Percentiles rank a stretch among this genome's conserved stretches.
Evolutionary conservation across 2,888 invertebrate species (phyloP).

Genomic region (Caenorhabditis afra): DNA sequence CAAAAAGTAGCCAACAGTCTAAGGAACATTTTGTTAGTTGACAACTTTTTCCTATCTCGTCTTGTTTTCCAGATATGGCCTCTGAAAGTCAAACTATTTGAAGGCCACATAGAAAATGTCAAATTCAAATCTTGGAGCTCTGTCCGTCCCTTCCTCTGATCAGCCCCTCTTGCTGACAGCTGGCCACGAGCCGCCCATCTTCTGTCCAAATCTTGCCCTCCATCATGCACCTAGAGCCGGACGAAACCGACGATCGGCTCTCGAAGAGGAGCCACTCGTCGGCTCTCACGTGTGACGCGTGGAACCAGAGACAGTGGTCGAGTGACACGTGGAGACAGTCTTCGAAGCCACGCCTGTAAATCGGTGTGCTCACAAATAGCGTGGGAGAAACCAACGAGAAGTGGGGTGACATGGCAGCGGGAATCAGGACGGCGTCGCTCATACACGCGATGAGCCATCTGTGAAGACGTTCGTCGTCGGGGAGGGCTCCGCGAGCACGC

Average conservation of each 20-base stretch:
- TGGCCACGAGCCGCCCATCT: constrained; percentile 73
- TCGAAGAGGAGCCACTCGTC: constrained; percentile 79
- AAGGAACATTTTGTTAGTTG: too few species aligned
- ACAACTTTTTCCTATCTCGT: too few species aligned
- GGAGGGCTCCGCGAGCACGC: constrained; percentile 47
- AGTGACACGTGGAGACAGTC: constrained; percentile 73
- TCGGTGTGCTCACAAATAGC: too few species aligned
- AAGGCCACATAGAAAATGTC: too few species aligned
- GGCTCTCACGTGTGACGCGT: constrained; percentile 65
- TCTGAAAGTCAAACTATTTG: too few species aligned
- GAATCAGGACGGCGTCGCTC: constrained; percentile 63
- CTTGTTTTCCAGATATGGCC: too few species aligned
- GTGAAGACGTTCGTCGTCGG: constrained; percentile 57
- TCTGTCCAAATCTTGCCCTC: constrained; percentile 71
- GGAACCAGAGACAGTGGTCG: constrained; percentile 76
- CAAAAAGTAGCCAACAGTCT: too few species aligned
- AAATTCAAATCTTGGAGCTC: constrained; percentile 25
- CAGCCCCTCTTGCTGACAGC: constrained; percentile 72
- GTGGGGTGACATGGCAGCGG: constrained; percentile 70
- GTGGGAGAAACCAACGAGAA: constrained; percentile 37
- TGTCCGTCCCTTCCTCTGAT: constrained; percentile 64
- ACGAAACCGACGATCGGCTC: constrained; percentile 57
- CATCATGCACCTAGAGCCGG: constrained; percentile 70
- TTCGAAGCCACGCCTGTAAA: constrained; percentile 59
- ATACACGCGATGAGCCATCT: constrained; percentile 63